Evolutionary conservation across 1,140 invertebrate genomes (phyloP).

Genomic region (Camponotus floridanus): DNA sequence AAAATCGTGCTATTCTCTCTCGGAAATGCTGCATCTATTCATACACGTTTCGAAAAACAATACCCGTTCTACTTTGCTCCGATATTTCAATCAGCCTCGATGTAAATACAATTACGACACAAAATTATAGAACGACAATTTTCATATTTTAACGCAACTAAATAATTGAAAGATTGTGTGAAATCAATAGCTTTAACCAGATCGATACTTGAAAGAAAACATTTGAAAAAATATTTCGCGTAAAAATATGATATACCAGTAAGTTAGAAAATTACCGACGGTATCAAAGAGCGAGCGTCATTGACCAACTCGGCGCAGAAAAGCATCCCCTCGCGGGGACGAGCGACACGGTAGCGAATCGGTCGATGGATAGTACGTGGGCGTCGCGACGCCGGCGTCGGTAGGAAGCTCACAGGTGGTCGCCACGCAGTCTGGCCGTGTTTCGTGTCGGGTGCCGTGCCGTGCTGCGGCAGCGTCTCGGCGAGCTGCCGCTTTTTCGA

Average conservation of each 20-base stretch:
- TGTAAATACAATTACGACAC: neutral
- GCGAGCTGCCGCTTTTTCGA: constrained; percentile 75
- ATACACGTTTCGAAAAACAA: neutral
- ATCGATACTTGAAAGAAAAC: neutral
- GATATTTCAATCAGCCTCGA: neutral
- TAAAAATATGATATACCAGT: too few species aligned
- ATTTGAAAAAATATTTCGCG: neutral
- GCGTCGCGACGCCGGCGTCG: constrained; percentile 79
- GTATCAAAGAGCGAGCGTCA: constrained; percentile 58
- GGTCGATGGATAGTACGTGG: constrained; percentile 74
- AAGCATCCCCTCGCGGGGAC: constrained; percentile 35
- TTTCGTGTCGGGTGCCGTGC: constrained; percentile 73
- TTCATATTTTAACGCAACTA: neutral
- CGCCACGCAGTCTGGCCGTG: constrained; percentile 81
- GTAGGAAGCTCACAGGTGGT: constrained; percentile 81
- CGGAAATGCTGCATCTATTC: constrained; percentile 38
- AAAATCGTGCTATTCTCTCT: constrained; percentile 16
- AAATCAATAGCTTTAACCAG: neutral
- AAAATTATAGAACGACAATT: neutral
- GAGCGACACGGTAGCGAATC: constrained; percentile 17
- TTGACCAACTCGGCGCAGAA: constrained; percentile 44
- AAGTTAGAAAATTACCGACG: constrained; percentile 37
- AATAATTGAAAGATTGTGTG: neutral
- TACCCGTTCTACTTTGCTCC: neutral
- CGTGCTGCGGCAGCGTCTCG: constrained; percentile 68